These are phyloP conservation scores for Pseudochirops corinnae DNA, from an alignment of 2,797 vertebrate genomes.

Conservation along the genomic window DNA sequence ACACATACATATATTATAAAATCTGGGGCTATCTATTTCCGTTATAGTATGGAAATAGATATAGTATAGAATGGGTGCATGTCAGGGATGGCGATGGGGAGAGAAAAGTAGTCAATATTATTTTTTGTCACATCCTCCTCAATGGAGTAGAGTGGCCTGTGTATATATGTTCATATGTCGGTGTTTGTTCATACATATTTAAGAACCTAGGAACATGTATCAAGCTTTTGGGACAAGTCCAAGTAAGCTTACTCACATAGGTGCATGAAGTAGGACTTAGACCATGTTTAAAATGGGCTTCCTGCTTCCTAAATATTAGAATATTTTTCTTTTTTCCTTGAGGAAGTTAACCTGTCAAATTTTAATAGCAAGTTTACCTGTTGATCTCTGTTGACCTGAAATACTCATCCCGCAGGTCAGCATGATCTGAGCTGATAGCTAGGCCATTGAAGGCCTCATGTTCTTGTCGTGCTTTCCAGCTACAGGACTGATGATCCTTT, in stretches of 20 bases:
- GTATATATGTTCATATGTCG: neutral
- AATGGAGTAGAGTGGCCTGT: neutral
- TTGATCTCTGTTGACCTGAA: neutral
- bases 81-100: neutral
- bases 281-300: neutral
- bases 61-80: neutral
- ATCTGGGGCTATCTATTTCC: neutral
- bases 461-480: neutral
- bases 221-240: neutral
- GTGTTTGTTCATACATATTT: neutral
- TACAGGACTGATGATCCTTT: neutral
- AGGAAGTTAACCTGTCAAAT: neutral
- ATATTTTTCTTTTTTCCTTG: neutral
- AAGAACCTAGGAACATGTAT: neutral
- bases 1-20: neutral
- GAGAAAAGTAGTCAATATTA: neutral
- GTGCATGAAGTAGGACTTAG: neutral
- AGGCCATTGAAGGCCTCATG: neutral
- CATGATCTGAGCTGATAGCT: neutral
- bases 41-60: neutral
- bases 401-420: neutral
- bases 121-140: neutral
- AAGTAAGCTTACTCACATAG: neutral
- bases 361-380: conserved; percentile 4
- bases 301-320: neutral